Evolutionary conservation across 2,888 invertebrate species (phyloP), one percentile per base, ranked within the genome.

Genomic region (Galeruca laticollis): DNA sequence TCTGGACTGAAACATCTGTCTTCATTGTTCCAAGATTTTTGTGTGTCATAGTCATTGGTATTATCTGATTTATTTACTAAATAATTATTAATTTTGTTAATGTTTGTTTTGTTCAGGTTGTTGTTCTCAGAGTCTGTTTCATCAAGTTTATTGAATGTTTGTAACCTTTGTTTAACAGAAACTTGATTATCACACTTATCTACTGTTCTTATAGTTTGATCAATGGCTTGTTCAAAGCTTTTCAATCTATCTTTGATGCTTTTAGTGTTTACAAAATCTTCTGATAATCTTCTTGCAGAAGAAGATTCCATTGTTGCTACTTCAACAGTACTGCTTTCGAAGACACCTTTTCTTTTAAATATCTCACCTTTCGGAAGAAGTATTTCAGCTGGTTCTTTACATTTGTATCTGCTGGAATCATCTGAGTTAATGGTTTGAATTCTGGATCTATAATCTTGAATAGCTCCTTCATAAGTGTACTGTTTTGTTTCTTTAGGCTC

Each of bases 391-490:
- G 73, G 76, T 71, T 84, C 82, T 79, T 83, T 82, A 68, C 80
- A 78, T 73, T 76, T 78, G 35, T 78, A 79, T 56, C 84, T 83
- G 68, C 82, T 77, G 1, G 81, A 80, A 54, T 85, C 83, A 68
- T 83, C 82, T 21, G 84, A 77, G 60, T 83, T 81, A 37, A 84
- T 84, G 75, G 83, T 85, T 78, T 92, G 89, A 57, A 92, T 93
- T 76, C 94, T 89, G 62, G 93, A 92, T 78, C 94, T 93, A 85
- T 95, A 95, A 77, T 93, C 93, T 82, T 95, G 93, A 78, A 95
- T 95, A 78, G 95, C 94, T 78, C 94, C 92, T 85, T 95, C 95
- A 84, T 94, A 95, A 0, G 94, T 94, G 84, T 94, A 95, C 83
- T 94, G 94, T 80, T 54, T 92, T 90, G 82, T 71, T 37, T 68